Percentiles rank a stretch among this genome's conserved stretches.
phyloP scores from a whole-genome alignment of 2,113 vertebrate species.

The Tetrao urogallus region DNA sequence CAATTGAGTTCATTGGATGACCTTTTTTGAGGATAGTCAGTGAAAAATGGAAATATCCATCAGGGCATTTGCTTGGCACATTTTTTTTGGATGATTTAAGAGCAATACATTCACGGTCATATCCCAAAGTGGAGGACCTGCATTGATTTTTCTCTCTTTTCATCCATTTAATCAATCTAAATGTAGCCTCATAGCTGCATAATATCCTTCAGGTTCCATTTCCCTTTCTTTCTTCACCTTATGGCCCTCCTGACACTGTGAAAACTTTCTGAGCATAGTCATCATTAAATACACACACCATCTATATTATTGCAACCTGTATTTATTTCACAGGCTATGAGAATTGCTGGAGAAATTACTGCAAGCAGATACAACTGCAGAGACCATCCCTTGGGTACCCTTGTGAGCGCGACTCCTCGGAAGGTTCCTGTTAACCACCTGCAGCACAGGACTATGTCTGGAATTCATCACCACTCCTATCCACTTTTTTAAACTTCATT shows the following conservation, averaged over 20 bases:
- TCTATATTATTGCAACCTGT: slow-evolving; percentile 18
- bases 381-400: background rate
- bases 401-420: rapidly evolving
- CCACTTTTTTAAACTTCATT: slow-evolving; percentile 13
- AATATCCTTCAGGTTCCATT: background rate
- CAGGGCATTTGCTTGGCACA: background rate
- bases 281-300: slow-evolving; percentile 13
- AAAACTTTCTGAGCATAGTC: background rate
- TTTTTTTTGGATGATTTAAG: background rate
- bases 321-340: slow-evolving; percentile 52
- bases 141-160: background rate
- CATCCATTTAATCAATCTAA: background rate
- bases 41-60: background rate
- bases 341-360: slow-evolving; percentile 37
- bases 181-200: background rate
- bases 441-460: background rate
- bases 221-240: slow-evolving; percentile 22
- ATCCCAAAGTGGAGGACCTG: background rate
- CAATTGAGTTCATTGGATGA: background rate
- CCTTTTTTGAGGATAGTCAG: background rate
- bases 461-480: slow-evolving; percentile 41
- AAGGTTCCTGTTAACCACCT: slow-evolving; percentile 39
- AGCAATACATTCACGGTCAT: background rate
- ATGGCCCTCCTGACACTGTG: background rate
- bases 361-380: background rate